These are phyloP conservation scores for Tinea semifulvella DNA, from an alignment of 2,888 invertebrate genomes.

Conservation along the genomic window DNA sequence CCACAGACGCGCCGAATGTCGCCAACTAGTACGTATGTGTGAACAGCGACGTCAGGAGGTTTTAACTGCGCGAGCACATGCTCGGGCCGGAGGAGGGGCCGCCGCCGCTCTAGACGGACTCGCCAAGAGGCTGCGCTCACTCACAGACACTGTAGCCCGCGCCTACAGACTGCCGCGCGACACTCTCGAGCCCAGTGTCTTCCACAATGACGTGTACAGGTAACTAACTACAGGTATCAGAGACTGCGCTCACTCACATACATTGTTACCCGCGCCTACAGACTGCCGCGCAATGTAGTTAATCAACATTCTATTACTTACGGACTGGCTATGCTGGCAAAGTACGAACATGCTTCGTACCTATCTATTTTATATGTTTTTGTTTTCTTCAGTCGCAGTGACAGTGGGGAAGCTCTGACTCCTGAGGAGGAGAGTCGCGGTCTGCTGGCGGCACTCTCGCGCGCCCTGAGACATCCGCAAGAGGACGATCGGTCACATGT, in stretches of 20 bases:
- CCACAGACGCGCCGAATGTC: conserved; percentile 77
- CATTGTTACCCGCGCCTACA: background rate
- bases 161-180: conserved; percentile 80
- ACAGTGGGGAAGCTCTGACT: conserved; percentile 74
- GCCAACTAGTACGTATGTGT: conserved; percentile 79
- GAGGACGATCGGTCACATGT: conserved; percentile 42
- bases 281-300: no score
- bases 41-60: conserved; percentile 77
- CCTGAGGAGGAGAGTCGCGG: conserved; percentile 61
- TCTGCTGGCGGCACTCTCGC: conserved; percentile 77
- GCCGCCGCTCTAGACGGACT: conserved; percentile 69
- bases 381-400: conserved; percentile 62
- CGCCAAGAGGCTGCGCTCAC: conserved; percentile 69
- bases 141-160: conserved; percentile 75
- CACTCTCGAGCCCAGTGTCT: conserved; percentile 80
- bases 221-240: no score
- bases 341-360: no score
- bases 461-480: conserved; percentile 52
- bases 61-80: conserved; percentile 68
- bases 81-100: conserved; percentile 58
- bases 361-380: no score
- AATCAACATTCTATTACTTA: no score
- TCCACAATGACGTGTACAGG: conserved; percentile 81
- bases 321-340: no score
- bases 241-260: background rate